Conservation (phyloP, 1,140 invertebrate species). For the Drosophila miranda region DNA sequence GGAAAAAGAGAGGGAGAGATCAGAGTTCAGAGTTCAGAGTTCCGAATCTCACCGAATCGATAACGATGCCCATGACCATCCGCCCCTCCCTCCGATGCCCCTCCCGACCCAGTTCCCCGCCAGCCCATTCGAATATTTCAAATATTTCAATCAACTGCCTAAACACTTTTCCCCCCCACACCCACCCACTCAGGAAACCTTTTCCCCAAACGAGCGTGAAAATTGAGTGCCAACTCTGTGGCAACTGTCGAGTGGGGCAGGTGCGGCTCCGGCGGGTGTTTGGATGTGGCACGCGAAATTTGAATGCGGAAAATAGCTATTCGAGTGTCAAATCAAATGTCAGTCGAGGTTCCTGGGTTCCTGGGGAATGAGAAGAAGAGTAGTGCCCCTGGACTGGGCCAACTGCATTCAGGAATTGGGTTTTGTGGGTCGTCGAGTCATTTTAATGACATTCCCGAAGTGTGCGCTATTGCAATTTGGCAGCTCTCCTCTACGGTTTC, state of each 20-base stretch:
- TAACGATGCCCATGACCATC: slow-evolving; percentile 5
- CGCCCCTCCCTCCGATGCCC: background rate
- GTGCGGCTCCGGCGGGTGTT: slow-evolving; percentile 1
- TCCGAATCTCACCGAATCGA: slow-evolving; percentile 13
- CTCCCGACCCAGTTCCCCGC: slow-evolving; percentile 16
- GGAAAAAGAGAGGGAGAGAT: background rate
- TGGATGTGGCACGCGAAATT: slow-evolving; percentile 19
- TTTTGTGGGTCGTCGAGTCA: slow-evolving; percentile 41
- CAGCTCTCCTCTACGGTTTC: background rate
- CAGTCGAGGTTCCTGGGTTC: slow-evolving; percentile 10
- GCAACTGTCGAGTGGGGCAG: slow-evolving; percentile 4
- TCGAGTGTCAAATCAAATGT: slow-evolving; percentile 78
- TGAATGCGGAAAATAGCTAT: slow-evolving; percentile 64
- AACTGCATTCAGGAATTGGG: background rate
- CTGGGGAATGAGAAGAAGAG: slow-evolving; percentile 1
- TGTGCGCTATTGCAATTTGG: slow-evolving; percentile 45
- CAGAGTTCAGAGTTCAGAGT: too few species aligned
- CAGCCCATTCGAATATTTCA: slow-evolving; percentile 33
- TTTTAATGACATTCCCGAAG: slow-evolving; percentile 66
- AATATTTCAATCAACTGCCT: slow-evolving; percentile 73
- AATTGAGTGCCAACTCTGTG: slow-evolving; percentile 60
- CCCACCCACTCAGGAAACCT: slow-evolving; percentile 26
- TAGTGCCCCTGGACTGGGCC: background rate
- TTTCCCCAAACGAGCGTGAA: slow-evolving; percentile 54
- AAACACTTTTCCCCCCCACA: slow-evolving; percentile 40